A percentile compares a stretch with the other conserved stretches of the same genome.
These are phyloP conservation scores for Dasyurus viverrinus DNA, from an alignment of 2,113 vertebrate genomes.

Conservation along the genomic window DNA sequence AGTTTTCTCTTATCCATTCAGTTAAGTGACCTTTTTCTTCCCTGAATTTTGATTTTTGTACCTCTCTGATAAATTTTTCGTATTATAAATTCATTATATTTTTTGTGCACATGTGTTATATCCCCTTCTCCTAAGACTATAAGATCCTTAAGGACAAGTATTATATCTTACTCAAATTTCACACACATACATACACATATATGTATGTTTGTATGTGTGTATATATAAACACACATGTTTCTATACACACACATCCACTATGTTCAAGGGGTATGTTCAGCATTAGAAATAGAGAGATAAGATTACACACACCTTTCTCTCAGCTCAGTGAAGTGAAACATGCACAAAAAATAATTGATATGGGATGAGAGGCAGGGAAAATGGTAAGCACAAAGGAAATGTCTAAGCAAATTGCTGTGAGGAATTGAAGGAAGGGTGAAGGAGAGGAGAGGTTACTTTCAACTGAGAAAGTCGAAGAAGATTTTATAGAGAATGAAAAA, in stretches of 20 bases:
- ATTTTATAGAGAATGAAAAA: background rate
- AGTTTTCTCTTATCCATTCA: background rate
- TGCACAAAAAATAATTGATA: background rate
- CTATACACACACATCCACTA: background rate
- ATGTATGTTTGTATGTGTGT: background rate
- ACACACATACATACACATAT: background rate
- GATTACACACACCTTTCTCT: background rate
- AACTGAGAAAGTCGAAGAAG: too few relatives aligned
- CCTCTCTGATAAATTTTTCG: background rate
- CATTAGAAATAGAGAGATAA: background rate
- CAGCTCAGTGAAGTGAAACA: background rate
- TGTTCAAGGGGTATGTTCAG: background rate
- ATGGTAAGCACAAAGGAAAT: background rate
- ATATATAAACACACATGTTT: background rate
- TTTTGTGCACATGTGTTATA: background rate
- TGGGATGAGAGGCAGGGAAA: background rate
- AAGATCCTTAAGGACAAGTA: background rate
- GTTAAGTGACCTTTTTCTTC: background rate
- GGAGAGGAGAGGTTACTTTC: background rate
- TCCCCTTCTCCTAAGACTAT: background rate
- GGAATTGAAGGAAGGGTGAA: background rate
- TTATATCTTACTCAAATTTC: background rate
- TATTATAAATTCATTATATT: background rate
- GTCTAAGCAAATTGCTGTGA: background rate
- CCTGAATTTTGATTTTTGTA: background rate